These are phyloP conservation scores for Cephus runcator DNA, from an alignment of 2,888 invertebrate genomes.

Conservation along the genomic window DNA sequence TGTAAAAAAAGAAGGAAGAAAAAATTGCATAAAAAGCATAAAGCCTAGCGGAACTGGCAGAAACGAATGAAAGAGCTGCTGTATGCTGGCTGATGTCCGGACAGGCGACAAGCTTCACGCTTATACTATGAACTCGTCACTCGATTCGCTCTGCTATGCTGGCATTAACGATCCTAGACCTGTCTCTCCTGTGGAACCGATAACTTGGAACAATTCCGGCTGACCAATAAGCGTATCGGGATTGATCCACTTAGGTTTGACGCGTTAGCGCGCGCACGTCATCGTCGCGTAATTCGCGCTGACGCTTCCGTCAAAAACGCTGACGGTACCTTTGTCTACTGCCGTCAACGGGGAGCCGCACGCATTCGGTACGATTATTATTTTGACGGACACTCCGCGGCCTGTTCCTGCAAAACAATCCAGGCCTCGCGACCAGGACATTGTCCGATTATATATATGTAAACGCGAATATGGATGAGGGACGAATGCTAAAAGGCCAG, in stretches of 20 bases:
- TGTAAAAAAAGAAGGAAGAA: not conserved
- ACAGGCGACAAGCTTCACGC: slow-evolving; percentile 1
- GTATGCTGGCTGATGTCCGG: not conserved
- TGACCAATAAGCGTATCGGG: slow-evolving; percentile 14
- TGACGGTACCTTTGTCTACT: slow-evolving; percentile 52
- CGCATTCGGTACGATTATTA: slow-evolving; percentile 1
- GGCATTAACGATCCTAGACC: not conserved
- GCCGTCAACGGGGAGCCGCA: slow-evolving; percentile 18
- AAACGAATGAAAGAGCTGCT: not conserved
- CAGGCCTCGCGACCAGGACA: not conserved
- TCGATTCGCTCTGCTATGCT: not conserved
- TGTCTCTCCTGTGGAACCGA: slow-evolving; percentile 26
- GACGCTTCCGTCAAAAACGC: slow-evolving; percentile 49
- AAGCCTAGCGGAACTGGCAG: not conserved
- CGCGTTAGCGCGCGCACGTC: slow-evolving; percentile 8
- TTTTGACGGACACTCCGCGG: not conserved
- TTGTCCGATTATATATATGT: not conserved
- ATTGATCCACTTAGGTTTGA: slow-evolving; percentile 29
- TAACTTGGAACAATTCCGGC: slow-evolving; percentile 29
- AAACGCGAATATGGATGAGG: not conserved
- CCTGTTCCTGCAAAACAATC: not conserved
- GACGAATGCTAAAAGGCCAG: not conserved
- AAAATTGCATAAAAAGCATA: not conserved
- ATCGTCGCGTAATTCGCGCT: slow-evolving; percentile 24
- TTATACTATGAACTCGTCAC: slow-evolving; percentile 1